A percentile compares a stretch with the other conserved stretches of the same genome.
phyloP scores from a whole-genome alignment of 2,888 invertebrate genomes.

The Coronaproctus castanopsis region DNA sequence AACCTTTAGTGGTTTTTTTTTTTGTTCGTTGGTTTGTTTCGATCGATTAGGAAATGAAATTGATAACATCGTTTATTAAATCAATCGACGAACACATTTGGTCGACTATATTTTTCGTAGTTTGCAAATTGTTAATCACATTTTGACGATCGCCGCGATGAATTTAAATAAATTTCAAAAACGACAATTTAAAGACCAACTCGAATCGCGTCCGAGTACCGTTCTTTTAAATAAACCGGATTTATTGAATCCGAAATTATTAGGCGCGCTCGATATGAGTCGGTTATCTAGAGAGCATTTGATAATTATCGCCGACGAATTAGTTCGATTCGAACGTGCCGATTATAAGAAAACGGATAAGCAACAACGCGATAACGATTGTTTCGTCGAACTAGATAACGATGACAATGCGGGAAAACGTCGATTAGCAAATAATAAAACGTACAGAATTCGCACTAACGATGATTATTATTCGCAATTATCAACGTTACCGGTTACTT shows the following conservation, averaged over 20 bases:
- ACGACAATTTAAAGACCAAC: no score
- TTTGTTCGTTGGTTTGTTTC: no score
- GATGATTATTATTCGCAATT: not conserved
- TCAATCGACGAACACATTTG: no score
- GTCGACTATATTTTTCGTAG: no score
- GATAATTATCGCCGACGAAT: not conserved
- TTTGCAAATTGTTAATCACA: no score
- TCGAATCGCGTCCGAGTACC: not conserved
- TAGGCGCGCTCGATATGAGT: not conserved
- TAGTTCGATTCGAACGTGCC: not conserved
- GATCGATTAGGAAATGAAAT: no score
- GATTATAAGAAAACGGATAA: not conserved
- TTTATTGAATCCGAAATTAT: not conserved
- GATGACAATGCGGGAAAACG: not conserved
- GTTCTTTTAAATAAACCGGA: not conserved
- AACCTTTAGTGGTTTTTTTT: no score
- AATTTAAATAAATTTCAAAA: no score
- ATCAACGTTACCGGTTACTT: not conserved
- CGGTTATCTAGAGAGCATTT: not conserved
- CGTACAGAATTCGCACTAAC: not conserved
- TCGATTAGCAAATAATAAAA: not conserved
- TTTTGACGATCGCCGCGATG: no score
- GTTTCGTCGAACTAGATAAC: no score
- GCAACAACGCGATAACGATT: not conserved
- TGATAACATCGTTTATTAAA: no score